Conservation (phyloP, 2,113 vertebrate genomes). For the Rousettus leschenaultii region DNA sequence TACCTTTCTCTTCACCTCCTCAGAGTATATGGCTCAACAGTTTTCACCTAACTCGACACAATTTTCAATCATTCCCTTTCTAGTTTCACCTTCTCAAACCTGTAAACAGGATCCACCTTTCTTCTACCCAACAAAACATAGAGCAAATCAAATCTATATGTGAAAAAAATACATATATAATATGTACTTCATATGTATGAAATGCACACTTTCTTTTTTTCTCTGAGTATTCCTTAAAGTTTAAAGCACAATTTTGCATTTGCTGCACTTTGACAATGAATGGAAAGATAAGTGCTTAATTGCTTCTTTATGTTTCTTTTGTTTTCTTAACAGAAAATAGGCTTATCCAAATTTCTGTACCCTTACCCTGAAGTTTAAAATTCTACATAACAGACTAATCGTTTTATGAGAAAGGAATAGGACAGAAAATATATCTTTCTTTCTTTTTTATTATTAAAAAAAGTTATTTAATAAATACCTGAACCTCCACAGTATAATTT, state of each 20-base stretch:
- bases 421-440: not conserved
- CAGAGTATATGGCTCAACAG: not conserved
- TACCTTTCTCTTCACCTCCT: not conserved
- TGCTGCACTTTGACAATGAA: not conserved
- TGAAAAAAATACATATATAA: not conserved
- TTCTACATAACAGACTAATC: not conserved
- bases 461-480: not conserved
- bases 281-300: not conserved
- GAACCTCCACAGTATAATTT: not conserved
- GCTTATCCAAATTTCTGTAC: not conserved
- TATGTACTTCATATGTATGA: not conserved
- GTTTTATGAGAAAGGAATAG: not conserved
- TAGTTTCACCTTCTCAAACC: not conserved
- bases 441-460: constrained; percentile 14
- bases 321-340: not conserved
- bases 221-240: not conserved
- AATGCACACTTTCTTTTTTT: not conserved
- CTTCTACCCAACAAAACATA: not conserved
- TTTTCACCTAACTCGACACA: not conserved
- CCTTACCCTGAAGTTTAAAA: not conserved
- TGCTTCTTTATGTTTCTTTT: not conserved
- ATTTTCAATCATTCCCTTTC: not conserved
- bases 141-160: not conserved
- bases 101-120: not conserved
- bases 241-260: not conserved